These are phyloP conservation scores for Podarcis siculus DNA, from an alignment of 2,797 vertebrate species.

Conservation along the genomic window DNA sequence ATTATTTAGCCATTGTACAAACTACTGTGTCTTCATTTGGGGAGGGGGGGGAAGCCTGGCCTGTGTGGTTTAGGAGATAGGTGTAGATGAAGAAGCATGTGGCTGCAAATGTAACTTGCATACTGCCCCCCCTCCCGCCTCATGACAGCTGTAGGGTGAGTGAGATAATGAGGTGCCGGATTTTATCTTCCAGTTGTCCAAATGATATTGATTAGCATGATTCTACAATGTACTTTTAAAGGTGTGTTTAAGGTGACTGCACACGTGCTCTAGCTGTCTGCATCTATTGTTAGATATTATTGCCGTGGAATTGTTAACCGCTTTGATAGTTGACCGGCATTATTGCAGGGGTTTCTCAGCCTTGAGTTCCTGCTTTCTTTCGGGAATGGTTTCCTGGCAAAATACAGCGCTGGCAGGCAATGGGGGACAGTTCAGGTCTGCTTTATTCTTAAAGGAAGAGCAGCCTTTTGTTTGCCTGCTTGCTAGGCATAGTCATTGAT, in stretches of 20 bases:
- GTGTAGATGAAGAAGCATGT: conserved; percentile 68
- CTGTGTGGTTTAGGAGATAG: conserved; percentile 66
- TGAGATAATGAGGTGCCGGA: conserved; percentile 58
- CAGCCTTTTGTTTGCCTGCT: conserved; percentile 31
- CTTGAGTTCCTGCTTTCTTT: conserved; percentile 36
- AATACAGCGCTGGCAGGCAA: not conserved
- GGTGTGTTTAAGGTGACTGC: conserved; percentile 13
- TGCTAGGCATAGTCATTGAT: conserved; percentile 41
- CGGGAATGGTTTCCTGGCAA: conserved; percentile 20
- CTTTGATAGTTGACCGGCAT: not conserved
- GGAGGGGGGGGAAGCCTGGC: not conserved
- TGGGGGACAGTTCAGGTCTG: conserved; percentile 47
- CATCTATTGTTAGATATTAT: conserved; percentile 38
- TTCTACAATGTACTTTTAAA: not conserved
- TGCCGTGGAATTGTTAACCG: conserved; percentile 58
- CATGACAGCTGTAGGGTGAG: conserved; percentile 59
- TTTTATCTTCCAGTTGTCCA: conserved; percentile 61
- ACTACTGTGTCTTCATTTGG: conserved; percentile 55
- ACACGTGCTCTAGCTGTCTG: conserved; percentile 31
- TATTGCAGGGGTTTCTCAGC: conserved; percentile 16
- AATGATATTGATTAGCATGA: conserved; percentile 46
- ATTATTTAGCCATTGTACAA: conserved; percentile 49
- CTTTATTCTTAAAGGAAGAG: conserved; percentile 59
- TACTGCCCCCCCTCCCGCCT: not conserved
- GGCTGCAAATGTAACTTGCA: conserved; percentile 59